Conservation (phyloP, 2,888 invertebrate genomes). For the Ptilodon capucinus region DNA sequence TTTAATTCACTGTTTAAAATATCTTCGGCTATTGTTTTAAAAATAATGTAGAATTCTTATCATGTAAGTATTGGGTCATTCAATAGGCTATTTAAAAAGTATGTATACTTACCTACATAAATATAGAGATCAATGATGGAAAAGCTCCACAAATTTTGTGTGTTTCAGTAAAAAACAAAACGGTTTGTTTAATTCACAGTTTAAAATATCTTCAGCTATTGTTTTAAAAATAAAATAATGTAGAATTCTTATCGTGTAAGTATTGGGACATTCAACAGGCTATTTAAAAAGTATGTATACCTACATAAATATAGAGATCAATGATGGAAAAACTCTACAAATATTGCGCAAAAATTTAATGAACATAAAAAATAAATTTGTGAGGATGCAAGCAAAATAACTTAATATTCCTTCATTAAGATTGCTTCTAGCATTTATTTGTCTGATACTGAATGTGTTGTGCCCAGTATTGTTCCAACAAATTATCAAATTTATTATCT, state of each 20-base stretch:
- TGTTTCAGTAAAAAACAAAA: constrained; percentile 14
- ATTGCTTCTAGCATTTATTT: no score
- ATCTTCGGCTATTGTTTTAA: neutral
- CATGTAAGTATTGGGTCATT: neutral
- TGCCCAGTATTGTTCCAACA: no score
- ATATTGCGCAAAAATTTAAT: no score
- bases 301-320: no score
- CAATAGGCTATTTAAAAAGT: neutral
- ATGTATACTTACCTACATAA: neutral
- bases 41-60: constrained; percentile 8
- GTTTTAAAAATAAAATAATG: constrained; percentile 5
- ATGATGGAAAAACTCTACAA: no score
- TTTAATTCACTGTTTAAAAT: constrained; percentile 7
- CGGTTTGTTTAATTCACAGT: constrained; percentile 6
- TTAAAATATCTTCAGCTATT: constrained; percentile 4
- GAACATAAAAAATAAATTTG: no score
- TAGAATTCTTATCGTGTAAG: constrained; percentile 7
- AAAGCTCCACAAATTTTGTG: no score
- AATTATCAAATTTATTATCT: no score
- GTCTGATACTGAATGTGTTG: no score
- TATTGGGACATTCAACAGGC: neutral
- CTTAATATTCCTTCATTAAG: no score
- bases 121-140: no score
- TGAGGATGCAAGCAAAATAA: no score
- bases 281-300: neutral